Evolutionary conservation across 2,113 vertebrate species (phyloP).

Genomic region (Perca flavescens): DNA sequence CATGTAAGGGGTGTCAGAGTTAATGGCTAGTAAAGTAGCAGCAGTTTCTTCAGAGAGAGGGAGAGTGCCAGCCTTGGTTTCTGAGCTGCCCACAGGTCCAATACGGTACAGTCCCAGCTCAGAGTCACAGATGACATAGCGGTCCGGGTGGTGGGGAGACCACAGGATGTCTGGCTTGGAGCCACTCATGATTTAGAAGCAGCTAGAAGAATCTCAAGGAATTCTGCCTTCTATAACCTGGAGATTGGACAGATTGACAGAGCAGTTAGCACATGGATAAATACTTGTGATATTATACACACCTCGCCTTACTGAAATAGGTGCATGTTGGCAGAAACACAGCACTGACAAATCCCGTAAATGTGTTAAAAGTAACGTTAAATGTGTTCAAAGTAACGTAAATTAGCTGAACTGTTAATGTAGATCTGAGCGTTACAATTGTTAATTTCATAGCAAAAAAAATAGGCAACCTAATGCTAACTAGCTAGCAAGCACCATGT

Average conservation of each 20-base stretch:
- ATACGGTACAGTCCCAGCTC: conserved; percentile 96
- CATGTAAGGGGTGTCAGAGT: conserved; percentile 98
- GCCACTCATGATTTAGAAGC: conserved; percentile 89
- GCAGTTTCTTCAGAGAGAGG: conserved; percentile 93
- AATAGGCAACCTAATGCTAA: not conserved
- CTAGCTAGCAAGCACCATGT: not conserved
- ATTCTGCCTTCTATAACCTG: conserved; percentile 31
- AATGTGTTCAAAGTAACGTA: too few species aligned
- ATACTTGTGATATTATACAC: not conserved
- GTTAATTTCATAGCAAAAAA: not conserved
- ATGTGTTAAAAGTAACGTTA: not conserved
- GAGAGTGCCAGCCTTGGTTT: conserved; percentile 91
- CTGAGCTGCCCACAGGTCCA: conserved; percentile 89
- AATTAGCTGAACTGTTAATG: not conserved
- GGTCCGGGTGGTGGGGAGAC: conserved; percentile 96
- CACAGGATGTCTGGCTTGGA: conserved; percentile 98
- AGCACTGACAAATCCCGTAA: not conserved
- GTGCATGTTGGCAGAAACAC: not conserved
- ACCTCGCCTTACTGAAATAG: too few species aligned
- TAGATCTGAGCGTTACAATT: too few species aligned
- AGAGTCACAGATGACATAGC: conserved; percentile 96
- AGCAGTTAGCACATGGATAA: not conserved
- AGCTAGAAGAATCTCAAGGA: conserved; percentile 24
- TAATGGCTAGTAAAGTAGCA: conserved; percentile 94
- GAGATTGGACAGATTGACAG: not conserved